Conservation (phyloP, 2,797 vertebrate species). For the Aratinga solstitialis region DNA sequence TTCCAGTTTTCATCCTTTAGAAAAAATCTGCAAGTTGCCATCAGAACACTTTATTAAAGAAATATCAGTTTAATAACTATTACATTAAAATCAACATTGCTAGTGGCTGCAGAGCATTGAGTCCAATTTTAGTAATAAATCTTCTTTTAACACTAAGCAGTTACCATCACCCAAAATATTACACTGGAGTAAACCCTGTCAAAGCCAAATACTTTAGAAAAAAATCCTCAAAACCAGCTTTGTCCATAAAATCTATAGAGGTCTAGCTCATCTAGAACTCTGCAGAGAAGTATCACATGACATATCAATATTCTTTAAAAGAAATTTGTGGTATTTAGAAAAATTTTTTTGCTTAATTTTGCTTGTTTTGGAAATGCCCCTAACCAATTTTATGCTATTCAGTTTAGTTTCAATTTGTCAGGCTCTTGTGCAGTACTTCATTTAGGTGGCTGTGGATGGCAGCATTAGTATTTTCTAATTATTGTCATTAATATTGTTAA, state of each 20-base stretch:
- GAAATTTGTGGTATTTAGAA: not conserved
- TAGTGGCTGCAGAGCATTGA: not conserved
- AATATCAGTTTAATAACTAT: not conserved
- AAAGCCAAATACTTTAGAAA: not conserved
- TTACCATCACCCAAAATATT: not conserved
- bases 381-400: not conserved
- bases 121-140: not conserved
- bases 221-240: not conserved
- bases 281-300: not conserved
- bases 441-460: not conserved
- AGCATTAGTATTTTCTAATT: not conserved
- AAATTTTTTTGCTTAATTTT: not conserved
- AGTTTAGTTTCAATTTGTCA: not conserved
- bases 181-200: not conserved
- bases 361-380: not conserved
- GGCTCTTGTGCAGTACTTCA: not conserved
- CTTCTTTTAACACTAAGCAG: not conserved
- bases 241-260: not conserved
- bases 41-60: not conserved
- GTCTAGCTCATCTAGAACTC: not conserved
- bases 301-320: not conserved
- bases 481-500: not conserved
- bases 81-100: not conserved
- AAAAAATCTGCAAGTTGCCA: not conserved
- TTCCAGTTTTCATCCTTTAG: not conserved